Conservation (phyloP, 2,113 vertebrate species). For the Lasiurus cinereus region DNA sequence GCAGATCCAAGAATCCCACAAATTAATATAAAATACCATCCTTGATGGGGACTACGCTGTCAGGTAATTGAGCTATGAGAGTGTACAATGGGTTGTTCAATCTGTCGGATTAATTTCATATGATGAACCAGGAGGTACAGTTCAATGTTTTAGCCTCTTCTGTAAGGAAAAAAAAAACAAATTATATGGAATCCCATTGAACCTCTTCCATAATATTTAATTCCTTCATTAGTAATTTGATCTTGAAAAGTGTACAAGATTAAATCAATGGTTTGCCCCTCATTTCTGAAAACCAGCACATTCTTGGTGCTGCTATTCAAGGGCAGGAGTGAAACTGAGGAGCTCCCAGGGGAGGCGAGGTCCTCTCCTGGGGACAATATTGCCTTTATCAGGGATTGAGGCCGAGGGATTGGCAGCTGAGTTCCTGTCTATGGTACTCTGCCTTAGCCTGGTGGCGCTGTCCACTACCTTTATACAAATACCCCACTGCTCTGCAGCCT, state of each 20-base stretch:
- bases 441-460: not conserved
- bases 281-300: not conserved
- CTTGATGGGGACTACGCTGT: not conserved
- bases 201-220: not conserved
- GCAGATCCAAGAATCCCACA: not conserved
- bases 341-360: not conserved
- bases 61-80: not conserved
- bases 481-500: not conserved
- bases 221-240: not conserved
- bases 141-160: not conserved
- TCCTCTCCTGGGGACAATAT: not conserved
- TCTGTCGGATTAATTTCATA: not conserved
- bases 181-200: constrained; percentile 14
- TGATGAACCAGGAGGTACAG: not conserved
- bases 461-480: not conserved
- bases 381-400: not conserved
- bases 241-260: constrained; percentile 15
- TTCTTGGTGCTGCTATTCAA: constrained; percentile 26
- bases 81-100: not conserved
- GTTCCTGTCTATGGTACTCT: not conserved
- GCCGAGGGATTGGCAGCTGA: not conserved
- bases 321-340: not conserved
- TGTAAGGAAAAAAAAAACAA: constrained; percentile 5
- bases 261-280: not conserved
- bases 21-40: not conserved